Evolutionary conservation across 23 tunicate genomes (phyloP).

Genomic region (Trididemnum nubilum): DNA sequence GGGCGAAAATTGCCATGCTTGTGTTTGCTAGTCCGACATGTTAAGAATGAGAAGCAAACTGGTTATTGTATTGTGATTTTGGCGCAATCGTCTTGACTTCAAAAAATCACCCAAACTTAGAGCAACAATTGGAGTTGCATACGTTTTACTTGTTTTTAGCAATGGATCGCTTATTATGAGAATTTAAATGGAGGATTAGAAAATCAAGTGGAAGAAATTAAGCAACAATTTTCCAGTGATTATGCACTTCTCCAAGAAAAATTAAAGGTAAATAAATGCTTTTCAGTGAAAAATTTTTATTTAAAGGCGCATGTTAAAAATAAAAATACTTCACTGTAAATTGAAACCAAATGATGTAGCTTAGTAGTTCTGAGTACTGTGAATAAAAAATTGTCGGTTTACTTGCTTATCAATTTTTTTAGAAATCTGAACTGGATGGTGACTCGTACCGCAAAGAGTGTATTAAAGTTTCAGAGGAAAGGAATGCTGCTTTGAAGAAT

Average conservation of each 20-base stretch:
- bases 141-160: constrained; percentile 17
- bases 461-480: not conserved
- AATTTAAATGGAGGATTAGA: constrained; percentile 17
- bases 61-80: too few relatives aligned
- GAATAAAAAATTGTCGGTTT: too few relatives aligned
- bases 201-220: constrained; percentile 27
- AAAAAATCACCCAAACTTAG: too few relatives aligned
- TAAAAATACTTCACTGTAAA: too few relatives aligned
- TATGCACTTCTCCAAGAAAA: constrained; percentile 8
- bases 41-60: too few relatives aligned
- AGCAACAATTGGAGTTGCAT: not conserved
- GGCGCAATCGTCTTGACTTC: too few relatives aligned
- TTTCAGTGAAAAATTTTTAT: too few relatives aligned
- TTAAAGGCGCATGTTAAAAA: too few relatives aligned
- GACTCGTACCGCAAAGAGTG: not conserved
- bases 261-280: constrained; percentile 12
- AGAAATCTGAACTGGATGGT: constrained; percentile 4
- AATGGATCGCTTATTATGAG: constrained; percentile 55
- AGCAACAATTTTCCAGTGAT: not conserved
- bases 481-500: not conserved
- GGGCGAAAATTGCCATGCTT: too few relatives aligned
- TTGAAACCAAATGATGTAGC: too few relatives aligned
- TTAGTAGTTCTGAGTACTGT: too few relatives aligned
- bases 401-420: not conserved
- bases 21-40: too few relatives aligned